These are phyloP conservation scores for Lepilemur septentrionalis DNA, from an alignment of 2,797 vertebrate species.

Conservation along the genomic window DNA sequence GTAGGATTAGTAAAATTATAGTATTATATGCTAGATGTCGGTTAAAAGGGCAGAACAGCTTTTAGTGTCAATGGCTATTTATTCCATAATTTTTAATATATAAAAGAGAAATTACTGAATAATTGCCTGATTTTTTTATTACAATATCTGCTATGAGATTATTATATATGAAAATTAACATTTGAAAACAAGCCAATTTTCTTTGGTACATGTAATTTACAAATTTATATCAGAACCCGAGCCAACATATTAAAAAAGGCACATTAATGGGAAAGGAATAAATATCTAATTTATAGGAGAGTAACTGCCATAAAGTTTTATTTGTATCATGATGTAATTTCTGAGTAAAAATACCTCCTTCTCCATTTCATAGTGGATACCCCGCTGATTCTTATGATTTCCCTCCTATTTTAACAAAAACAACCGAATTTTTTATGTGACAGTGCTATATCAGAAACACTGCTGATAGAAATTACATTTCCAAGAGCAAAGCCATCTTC, in stretches of 20 bases:
- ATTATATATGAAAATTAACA: conserved; percentile 57
- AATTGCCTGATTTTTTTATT: conserved; percentile 52
- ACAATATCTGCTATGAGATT: conserved; percentile 53
- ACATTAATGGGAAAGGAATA: conserved; percentile 57
- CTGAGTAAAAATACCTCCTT: conserved; percentile 45
- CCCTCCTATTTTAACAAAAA: conserved; percentile 55
- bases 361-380: conserved; percentile 53
- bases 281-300: conserved; percentile 56
- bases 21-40: conserved; percentile 30
- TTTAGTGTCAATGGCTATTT: conserved; percentile 46
- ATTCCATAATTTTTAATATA: conserved; percentile 46
- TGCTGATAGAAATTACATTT: conserved; percentile 70
- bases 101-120: conserved; percentile 59
- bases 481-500: conserved; percentile 50
- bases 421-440: conserved; percentile 22
- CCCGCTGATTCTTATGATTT: conserved; percentile 51
- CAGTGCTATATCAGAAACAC: conserved; percentile 63
- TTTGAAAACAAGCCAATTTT: conserved; percentile 67
- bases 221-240: conserved; percentile 62
- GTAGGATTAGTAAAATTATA: conserved; percentile 40
- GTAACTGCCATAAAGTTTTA: conserved; percentile 49
- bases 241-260: conserved; percentile 56
- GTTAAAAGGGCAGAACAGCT: conserved; percentile 8
- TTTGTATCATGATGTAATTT: conserved; percentile 47
- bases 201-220: conserved; percentile 63